Evolutionary conservation across 2,888 invertebrate genomes (phyloP), one percentile per base, ranked within the genome.

Genomic region (Vanessa cardui): DNA sequence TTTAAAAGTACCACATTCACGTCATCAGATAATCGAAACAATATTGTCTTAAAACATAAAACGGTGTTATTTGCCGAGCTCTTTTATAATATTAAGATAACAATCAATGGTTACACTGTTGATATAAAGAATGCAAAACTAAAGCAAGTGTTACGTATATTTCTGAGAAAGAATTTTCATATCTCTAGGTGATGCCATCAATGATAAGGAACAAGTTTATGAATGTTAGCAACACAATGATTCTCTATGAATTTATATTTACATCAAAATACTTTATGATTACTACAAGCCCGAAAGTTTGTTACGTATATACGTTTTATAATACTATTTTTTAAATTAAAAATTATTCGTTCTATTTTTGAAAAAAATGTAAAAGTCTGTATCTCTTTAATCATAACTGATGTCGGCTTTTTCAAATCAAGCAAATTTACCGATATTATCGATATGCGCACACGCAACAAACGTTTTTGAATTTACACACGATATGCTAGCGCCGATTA

Each of bases 321-420:
- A 39, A 39, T 39, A 12, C 4, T 12, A 12, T 39, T 12, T 2
- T 39, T 39, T 12, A 39, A 12, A 39, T 4, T 4, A 3, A 12
- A 39, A 12, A 3, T 39, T 39, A 26, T 26, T 26, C 0, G 0
- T 2, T 2, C 39, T 33, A 33, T 33, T 8, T 33, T 33, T 33
- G 9, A 61, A 66, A 66, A 64, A 66, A 71, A 69, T 69, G 68
- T 66, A 64, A 66, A 50, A 62, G 66, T 65, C 64, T 70, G 73
- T 73, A 73, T 75, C 72, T 64, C 56, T 52, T 46, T 62, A 67
- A 73, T 74, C 75, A 72, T 65, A 54, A 68, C 62, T 68, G 74
- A 74, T 74, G 75, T 72, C 72, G 74, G 74, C 76, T 62, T 68
- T 73, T 72, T 71, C 64, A 76, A 73, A 77, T 75, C 71, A 73